phyloP scores from a whole-genome alignment of 1,140 invertebrate genomes.

The Platyscapa corneri region DNA sequence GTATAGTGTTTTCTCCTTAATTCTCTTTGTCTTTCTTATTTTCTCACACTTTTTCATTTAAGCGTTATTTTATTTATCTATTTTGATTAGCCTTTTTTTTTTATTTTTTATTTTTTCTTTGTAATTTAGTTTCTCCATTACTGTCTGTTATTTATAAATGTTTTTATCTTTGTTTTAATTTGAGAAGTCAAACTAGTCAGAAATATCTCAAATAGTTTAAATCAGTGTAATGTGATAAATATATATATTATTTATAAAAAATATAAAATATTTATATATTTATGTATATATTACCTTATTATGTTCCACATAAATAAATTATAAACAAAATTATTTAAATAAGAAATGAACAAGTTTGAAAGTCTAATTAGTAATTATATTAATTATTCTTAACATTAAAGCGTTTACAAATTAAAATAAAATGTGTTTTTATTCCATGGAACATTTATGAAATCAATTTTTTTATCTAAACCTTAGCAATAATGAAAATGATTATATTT shows the following conservation, averaged over 20 bases:
- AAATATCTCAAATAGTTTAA: neutral
- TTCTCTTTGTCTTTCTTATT: conserved; percentile 17
- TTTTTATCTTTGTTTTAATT: neutral
- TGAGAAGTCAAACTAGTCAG: neutral
- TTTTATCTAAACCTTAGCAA: neutral
- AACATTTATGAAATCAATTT: no score
- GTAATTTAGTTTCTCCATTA: neutral
- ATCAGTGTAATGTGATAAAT: neutral
- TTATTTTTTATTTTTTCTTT: neutral
- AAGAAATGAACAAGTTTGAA: neutral
- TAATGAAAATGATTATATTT: neutral
- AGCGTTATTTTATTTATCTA: neutral
- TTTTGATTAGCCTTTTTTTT: neutral
- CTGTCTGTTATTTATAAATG: neutral
- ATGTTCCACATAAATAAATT: neutral
- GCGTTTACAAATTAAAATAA: no score
- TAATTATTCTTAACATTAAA: neutral
- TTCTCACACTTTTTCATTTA: conserved; percentile 2
- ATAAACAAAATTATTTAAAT: neutral
- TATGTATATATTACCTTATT: neutral
- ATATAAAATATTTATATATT: neutral
- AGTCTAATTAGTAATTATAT: neutral
- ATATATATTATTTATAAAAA: no score
- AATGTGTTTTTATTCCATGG: no score
- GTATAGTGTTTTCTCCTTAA: neutral